Evolutionary conservation across 2,888 invertebrate genomes (phyloP), one percentile per base, ranked within the genome.

Genomic region (Luperina testacea): DNA sequence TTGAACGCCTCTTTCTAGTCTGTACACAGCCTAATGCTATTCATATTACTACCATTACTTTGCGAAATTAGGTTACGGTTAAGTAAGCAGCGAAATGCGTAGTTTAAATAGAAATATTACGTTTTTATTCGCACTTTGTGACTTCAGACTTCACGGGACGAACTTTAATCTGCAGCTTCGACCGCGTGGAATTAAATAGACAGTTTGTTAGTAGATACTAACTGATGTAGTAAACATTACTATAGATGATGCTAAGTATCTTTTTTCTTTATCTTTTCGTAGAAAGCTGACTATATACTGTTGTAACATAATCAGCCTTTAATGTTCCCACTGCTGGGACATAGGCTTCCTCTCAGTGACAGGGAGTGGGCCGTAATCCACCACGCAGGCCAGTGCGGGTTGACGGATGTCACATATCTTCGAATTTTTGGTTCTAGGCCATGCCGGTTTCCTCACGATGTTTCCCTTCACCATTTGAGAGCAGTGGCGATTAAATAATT

Each of bases 1-100:
- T 17, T 5, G 11, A 1, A 4, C 15, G 57, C 1, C 2, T 13
- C 13, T 38, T 15, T 2, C 38, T 38, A 13, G 24, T 83, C 27
- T 65, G 27, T 38, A 57, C 53, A 64, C 38, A 69, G 38, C 75
- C 32, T 75, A 59, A 53, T 59, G 70, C 69, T 70, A 51, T 72
- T 75, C 72, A 68, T 72, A 77, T 77, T 84, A 77, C 72, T 64
- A 32, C 72, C 69, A 77, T 84, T 75, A 75, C 68, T 83, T 80
- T 69, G 45, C 32, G 48, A 69, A 83, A 84, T 75, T 71, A 77
- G 63, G 72, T 77, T 84, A 81, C 57, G 75, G 81, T 65, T 72
- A 81, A 63, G 75, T 78, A 63, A 83, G 72, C 59, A 53, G 68
- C 68, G 61, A 71, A 77, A 61, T 75, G 57, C 63, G 72, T 27